Conservation (phyloP, 2,797 vertebrate genomes). For the Leucoraja ocellata region DNA sequence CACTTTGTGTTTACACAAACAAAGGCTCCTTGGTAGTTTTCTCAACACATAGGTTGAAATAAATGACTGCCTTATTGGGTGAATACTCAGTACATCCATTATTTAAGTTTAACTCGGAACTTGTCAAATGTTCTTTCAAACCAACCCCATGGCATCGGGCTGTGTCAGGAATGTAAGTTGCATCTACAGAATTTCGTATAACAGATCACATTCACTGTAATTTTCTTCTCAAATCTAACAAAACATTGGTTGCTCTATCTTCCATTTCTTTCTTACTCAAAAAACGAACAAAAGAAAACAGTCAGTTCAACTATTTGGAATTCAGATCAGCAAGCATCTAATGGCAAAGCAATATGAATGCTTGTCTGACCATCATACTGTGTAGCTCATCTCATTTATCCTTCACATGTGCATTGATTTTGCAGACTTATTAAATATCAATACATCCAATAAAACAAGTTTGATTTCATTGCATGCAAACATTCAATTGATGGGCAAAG, state of each 20-base stretch:
- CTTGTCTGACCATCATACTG: background rate
- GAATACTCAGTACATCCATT: too few species aligned
- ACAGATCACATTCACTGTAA: background rate
- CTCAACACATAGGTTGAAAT: too few species aligned
- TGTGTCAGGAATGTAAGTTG: too few species aligned
- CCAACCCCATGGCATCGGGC: too few species aligned
- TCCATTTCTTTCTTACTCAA: background rate
- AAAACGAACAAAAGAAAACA: background rate
- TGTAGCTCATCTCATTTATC: background rate
- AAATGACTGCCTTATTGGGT: too few species aligned
- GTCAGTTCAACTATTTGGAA: background rate
- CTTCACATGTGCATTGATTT: background rate
- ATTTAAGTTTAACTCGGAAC: too few species aligned
- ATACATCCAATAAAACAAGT: background rate
- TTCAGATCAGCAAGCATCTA: background rate
- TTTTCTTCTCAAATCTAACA: background rate
- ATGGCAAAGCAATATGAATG: background rate
- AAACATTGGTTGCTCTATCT: background rate
- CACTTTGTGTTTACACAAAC: too few species aligned
- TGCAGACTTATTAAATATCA: background rate
- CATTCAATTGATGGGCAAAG: background rate
- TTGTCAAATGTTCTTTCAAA: too few species aligned
- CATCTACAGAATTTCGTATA: background rate
- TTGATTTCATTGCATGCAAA: background rate
- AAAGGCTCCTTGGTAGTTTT: too few species aligned